Conservation (phyloP, 2,888 invertebrate genomes). For the Anoplius nigerrimus region DNA sequence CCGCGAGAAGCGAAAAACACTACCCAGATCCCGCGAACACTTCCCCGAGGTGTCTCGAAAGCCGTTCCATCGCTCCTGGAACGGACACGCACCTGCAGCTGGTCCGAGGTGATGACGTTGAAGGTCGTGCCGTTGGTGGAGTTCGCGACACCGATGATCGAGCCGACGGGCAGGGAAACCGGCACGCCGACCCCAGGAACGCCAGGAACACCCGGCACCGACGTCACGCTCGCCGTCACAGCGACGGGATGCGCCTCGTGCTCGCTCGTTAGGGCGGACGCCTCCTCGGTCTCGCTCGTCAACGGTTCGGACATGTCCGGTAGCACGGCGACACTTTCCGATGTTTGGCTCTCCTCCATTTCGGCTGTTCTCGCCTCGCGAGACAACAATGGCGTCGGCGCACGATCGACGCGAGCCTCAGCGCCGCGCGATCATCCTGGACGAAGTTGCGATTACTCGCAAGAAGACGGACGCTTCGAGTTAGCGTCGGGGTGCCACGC, state of each 20-base stretch:
- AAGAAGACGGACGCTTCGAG: neutral
- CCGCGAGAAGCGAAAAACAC: too few species aligned
- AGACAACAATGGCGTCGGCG: conserved; percentile 56
- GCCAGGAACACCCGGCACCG: conserved; percentile 76
- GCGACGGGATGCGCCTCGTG: conserved; percentile 72
- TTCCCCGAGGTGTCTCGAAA: neutral
- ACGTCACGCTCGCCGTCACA: conserved; percentile 65
- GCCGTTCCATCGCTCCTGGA: neutral
- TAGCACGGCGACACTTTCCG: conserved; percentile 76
- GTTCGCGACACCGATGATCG: conserved; percentile 80
- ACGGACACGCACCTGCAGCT: conserved; percentile 78
- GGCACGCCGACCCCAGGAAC: conserved; percentile 78
- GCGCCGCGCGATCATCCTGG: conserved; percentile 32
- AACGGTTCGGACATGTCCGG: conserved; percentile 77
- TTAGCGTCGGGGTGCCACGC: neutral
- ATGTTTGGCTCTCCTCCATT: conserved; percentile 75
- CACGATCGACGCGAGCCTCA: conserved; percentile 34
- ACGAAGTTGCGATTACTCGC: neutral
- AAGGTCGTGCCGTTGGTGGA: conserved; percentile 83
- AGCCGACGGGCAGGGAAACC: conserved; percentile 86
- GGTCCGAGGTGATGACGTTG: conserved; percentile 91
- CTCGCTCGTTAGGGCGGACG: conserved; percentile 65
- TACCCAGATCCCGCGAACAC: neutral
- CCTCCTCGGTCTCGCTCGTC: conserved; percentile 76
- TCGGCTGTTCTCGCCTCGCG: conserved; percentile 69